These are phyloP conservation scores for Pipistrellus kuhlii DNA, from an alignment of 2,797 vertebrate species.

Conservation along the genomic window DNA sequence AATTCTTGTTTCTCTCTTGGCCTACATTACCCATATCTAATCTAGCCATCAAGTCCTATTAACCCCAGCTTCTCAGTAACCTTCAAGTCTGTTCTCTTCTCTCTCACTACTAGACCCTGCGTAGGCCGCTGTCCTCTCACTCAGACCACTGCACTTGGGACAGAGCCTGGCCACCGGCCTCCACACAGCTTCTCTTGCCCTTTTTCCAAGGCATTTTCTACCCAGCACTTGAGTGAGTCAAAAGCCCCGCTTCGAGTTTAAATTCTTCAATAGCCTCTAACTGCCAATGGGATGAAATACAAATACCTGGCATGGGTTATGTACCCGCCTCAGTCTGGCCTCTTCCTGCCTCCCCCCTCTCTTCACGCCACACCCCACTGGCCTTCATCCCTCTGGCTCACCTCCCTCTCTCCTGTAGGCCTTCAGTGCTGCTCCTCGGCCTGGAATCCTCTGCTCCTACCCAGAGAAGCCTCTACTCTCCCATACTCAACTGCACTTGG, in stretches of 20 bases:
- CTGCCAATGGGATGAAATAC: not conserved
- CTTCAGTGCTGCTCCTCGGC: not conserved
- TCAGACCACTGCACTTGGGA: not conserved
- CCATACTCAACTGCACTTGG: not conserved
- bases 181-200: not conserved
- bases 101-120: not conserved
- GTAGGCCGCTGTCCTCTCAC: fast-evolving
- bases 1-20: not conserved
- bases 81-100: not conserved
- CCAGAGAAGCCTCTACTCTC: not conserved
- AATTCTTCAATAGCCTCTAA: not conserved
- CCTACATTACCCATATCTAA: not conserved
- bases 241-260: not conserved
- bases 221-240: not conserved
- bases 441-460: not conserved
- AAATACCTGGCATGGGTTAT: not conserved
- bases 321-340: not conserved
- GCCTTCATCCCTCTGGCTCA: not conserved
- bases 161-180: not conserved
- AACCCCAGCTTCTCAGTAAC: not conserved
- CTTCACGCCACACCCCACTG: not conserved
- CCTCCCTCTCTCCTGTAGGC: not conserved
- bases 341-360: not conserved
- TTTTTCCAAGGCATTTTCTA: not conserved
- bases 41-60: not conserved